phyloP scores from a whole-genome alignment of 2,888 invertebrate species.

The Drosophila gaucha region DNA sequence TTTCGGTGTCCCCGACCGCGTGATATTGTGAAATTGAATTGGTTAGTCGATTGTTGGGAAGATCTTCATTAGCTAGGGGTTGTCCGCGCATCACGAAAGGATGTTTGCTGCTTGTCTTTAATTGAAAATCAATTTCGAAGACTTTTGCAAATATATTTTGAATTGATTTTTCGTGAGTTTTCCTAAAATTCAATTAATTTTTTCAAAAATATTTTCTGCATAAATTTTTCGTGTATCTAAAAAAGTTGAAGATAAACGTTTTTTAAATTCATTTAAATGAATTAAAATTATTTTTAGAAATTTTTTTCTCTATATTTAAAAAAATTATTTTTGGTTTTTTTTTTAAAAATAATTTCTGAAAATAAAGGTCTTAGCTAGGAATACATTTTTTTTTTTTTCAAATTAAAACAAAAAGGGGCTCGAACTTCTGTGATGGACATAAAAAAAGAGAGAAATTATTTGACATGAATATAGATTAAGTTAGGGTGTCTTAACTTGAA shows the following conservation, averaged over 20 bases:
- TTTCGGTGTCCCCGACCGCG: constrained; percentile 40
- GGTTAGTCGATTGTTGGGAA: constrained; percentile 20
- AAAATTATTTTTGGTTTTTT: too few relatives aligned
- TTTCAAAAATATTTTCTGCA: neutral
- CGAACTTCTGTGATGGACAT: neutral
- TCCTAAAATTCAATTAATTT: neutral
- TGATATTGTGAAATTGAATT: constrained; percentile 59
- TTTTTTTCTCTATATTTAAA: too few relatives aligned
- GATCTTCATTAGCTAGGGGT: constrained; percentile 18
- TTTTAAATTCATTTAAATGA: too few relatives aligned
- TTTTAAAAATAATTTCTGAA: too few relatives aligned
- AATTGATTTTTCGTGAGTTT: neutral
- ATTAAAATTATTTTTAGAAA: too few relatives aligned
- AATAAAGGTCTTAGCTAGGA: too few relatives aligned
- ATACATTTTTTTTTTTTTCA: too few relatives aligned
- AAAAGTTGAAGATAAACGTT: too few relatives aligned
- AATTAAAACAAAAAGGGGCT: neutral
- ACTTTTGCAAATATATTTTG: neutral
- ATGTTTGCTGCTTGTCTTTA: neutral
- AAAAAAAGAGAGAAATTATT: neutral
- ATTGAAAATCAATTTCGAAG: too few relatives aligned
- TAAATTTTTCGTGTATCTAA: too few relatives aligned
- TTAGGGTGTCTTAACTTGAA: neutral
- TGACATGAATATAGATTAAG: neutral
- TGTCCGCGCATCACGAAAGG: neutral